Evolutionary conservation across 1,140 invertebrate species (phyloP).

Genomic region (Saccostrea glomerata): DNA sequence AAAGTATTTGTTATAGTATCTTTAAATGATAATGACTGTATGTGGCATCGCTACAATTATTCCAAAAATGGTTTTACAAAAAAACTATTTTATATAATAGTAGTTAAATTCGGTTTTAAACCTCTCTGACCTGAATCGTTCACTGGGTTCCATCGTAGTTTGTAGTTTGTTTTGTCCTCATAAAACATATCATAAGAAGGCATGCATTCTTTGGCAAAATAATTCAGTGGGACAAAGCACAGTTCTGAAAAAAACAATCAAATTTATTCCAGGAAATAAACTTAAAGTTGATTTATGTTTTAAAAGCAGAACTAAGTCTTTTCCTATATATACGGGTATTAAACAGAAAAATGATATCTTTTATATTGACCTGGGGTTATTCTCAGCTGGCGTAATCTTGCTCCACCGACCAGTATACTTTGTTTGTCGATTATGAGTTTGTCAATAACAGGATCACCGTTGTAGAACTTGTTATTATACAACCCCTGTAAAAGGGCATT

Average conservation of each 20-base stretch:
- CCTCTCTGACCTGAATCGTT: slow-evolving; percentile 54
- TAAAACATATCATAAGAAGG: slow-evolving; percentile 36
- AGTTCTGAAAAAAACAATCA: slow-evolving; percentile 32
- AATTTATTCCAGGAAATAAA: not conserved
- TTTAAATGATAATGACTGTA: no score
- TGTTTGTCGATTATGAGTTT: slow-evolving; percentile 57
- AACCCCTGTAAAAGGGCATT: slow-evolving; percentile 57
- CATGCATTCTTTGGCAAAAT: slow-evolving; percentile 51
- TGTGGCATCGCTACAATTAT: no score
- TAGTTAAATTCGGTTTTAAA: no score
- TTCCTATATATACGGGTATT: no score
- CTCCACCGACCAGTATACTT: slow-evolving; percentile 56
- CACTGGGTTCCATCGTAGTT: slow-evolving; percentile 49
- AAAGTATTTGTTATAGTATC: no score
- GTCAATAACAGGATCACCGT: slow-evolving; percentile 47
- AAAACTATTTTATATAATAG: no score
- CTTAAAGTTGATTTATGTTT: no score
- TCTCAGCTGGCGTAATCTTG: slow-evolving; percentile 59
- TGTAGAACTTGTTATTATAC: slow-evolving; percentile 57
- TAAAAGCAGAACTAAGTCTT: no score
- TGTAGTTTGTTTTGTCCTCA: slow-evolving; percentile 50
- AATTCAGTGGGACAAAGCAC: slow-evolving; percentile 53
- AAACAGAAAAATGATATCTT: not conserved
- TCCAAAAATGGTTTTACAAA: no score
- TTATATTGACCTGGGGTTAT: slow-evolving; percentile 48